Conservation (phyloP, 2,888 invertebrate species). For the Harmothoe impar region DNA sequence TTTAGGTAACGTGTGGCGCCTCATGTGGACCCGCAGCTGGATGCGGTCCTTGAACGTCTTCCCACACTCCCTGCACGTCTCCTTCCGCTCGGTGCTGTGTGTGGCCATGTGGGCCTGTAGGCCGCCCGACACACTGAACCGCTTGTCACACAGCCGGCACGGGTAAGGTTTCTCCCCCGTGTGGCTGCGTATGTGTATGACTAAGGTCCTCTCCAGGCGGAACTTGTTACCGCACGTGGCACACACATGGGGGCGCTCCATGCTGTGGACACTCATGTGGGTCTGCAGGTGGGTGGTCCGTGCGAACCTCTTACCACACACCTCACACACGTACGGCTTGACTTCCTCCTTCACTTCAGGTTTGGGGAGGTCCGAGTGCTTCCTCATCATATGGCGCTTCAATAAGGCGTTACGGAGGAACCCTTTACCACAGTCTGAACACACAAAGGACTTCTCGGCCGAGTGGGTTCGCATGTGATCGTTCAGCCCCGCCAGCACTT, state of each 20-base stretch:
- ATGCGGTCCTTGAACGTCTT: neutral
- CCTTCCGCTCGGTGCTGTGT: neutral
- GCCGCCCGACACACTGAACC: neutral
- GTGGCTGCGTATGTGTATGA: neutral
- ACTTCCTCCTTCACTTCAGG: neutral
- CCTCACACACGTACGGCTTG: neutral
- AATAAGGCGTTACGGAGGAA: neutral
- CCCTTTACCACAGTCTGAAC: conserved; percentile 24
- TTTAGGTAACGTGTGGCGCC: neutral
- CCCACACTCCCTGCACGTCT: neutral
- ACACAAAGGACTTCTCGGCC: neutral
- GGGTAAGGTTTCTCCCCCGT: neutral
- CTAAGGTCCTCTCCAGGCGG: neutral
- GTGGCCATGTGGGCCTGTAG: neutral
- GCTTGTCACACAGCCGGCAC: neutral
- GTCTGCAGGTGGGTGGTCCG: neutral
- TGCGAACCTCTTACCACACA: neutral
- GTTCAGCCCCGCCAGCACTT: neutral
- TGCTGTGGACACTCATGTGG: conserved; percentile 5
- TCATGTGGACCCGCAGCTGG: neutral
- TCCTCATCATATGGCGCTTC: neutral
- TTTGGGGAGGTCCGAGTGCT: neutral
- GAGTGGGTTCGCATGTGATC: neutral
- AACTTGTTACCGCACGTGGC: neutral
- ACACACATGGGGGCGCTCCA: neutral